Evolutionary conservation across 1,140 invertebrate genomes (phyloP).

Genomic region (Pseudomyrmex sp.): DNA sequence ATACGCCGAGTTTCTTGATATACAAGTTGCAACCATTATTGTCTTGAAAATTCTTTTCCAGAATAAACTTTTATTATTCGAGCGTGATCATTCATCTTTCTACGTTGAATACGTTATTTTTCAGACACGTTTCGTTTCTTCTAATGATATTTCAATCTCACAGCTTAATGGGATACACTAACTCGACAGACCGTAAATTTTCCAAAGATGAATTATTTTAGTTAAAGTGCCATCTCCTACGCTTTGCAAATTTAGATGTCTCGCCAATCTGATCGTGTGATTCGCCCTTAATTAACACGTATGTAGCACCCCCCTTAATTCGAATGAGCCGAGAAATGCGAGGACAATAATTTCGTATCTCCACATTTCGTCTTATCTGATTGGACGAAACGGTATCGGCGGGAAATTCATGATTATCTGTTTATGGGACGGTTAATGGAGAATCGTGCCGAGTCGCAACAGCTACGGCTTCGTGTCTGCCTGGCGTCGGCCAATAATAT

Average conservation of each 20-base stretch:
- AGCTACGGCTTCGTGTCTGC: slow-evolving; percentile 61
- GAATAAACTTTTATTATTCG: neutral
- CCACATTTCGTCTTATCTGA: slow-evolving; percentile 78
- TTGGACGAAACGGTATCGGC: slow-evolving; percentile 77
- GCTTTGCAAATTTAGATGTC: neutral
- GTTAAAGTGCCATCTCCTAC: neutral
- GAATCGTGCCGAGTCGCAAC: slow-evolving; percentile 69
- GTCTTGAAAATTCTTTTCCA: neutral
- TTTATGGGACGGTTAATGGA: slow-evolving; percentile 81
- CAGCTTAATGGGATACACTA: neutral
- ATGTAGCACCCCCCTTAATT: slow-evolving; percentile 10
- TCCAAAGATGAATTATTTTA: neutral
- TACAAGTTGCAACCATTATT: neutral
- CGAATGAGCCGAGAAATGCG: slow-evolving; percentile 72
- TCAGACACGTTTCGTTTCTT: neutral
- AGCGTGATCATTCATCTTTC: neutral
- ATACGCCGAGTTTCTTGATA: neutral
- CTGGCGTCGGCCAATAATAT: slow-evolving; percentile 72
- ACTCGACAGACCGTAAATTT: neutral
- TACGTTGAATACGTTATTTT: neutral
- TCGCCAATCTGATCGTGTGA: slow-evolving; percentile 45
- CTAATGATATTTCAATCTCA: neutral
- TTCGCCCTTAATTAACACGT: slow-evolving; percentile 60
- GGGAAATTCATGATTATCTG: slow-evolving; percentile 81
- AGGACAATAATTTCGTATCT: slow-evolving; percentile 81